Base-by-base conservation (phyloP, 2,113 vertebrate genomes). In the Chaetodon trifascialis region DNA sequence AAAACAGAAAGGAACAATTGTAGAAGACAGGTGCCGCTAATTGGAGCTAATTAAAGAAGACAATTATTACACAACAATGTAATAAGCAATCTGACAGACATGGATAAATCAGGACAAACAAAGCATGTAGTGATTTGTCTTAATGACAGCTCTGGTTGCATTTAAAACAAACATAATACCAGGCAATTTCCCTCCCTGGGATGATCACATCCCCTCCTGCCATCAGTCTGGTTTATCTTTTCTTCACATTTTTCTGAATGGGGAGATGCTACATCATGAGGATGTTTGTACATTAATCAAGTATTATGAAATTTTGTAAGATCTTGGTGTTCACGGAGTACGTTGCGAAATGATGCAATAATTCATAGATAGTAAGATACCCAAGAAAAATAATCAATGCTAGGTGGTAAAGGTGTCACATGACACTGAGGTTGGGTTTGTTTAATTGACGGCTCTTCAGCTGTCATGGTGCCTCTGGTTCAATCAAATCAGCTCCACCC, bases 381-480 rank as follows among this genome's bases (percentile, higher is more conserved):
- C 46, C 49, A 21, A 51, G 7, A 19, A 51, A 3, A 11, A 44
- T 7, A 5, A 7, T 11, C 36, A n/a, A 30, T 6, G 3, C n/a
- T 66, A 8, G 15, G n/a, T 47, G 23, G 36, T 58, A 5, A 38
- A 49, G 15, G 54, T 17, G n/a, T n/a, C n/a, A n/a, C n/a, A n/a
- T n/a, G n/a, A n/a, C n/a, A n/a, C n/a, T 34, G 25, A 59, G 40
- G 54, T 72, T 46, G 38, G 54, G 15, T 59, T 73, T 73, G 70
- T 40, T 30, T 58, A 44, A 58, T 14, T 58, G 23, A 46, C 36
- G 15, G 11, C 34, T 30, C 9, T 55, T 55, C 14, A 4, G 23
- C 40, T 58, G 15, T 47, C 23, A 49, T 11, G 42, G 25, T 17
- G 23, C 42, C 15, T 14, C 12, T 65, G 7, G 12, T 40, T 47